Conservation (phyloP, 2,888 invertebrate species). For the Sarcophaga carnaria region DNA sequence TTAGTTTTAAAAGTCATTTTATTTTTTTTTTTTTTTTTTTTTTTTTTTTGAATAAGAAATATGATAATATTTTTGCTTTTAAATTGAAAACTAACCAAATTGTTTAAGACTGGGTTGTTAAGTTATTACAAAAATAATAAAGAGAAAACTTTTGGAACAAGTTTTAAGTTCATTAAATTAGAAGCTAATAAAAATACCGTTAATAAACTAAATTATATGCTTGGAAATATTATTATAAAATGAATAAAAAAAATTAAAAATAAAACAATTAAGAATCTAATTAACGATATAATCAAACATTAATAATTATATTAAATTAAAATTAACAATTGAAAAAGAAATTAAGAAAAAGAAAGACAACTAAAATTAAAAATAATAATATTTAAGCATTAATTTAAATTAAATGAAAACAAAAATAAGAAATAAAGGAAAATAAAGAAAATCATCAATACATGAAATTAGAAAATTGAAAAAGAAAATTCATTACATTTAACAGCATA, state of each 20-base stretch:
- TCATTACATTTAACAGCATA: conserved; percentile 54
- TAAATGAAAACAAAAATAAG: not conserved
- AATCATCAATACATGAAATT: conserved; percentile 42
- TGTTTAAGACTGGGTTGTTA: conserved; percentile 46
- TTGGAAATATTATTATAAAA: conserved; percentile 58
- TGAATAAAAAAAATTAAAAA: conserved; percentile 12
- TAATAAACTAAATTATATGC: conserved; percentile 58
- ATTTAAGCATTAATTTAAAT: conserved; percentile 55
- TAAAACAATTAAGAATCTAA: conserved; percentile 55
- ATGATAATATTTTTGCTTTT: not conserved
- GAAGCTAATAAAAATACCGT: conserved; percentile 29
- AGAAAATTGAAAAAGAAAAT: conserved; percentile 57
- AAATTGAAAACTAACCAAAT: conserved; percentile 30
- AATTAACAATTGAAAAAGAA: conserved; percentile 51
- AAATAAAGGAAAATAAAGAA: conserved; percentile 31
- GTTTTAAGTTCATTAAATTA: conserved; percentile 25
- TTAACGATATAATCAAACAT: conserved; percentile 12
- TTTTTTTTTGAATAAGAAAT: not conserved
- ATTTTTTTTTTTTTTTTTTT: not conserved
- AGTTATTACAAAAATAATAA: conserved; percentile 6
- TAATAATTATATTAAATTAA: conserved; percentile 24
- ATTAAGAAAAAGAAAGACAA: conserved; percentile 12
- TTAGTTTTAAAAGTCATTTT: too few species aligned
- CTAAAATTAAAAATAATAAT: conserved; percentile 45
- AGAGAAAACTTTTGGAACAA: conserved; percentile 2